A percentile compares a stretch with the other conserved stretches of the same genome.
phyloP scores from a whole-genome alignment of 2,797 vertebrate genomes.

The Lepilemur ruficaudatus region DNA sequence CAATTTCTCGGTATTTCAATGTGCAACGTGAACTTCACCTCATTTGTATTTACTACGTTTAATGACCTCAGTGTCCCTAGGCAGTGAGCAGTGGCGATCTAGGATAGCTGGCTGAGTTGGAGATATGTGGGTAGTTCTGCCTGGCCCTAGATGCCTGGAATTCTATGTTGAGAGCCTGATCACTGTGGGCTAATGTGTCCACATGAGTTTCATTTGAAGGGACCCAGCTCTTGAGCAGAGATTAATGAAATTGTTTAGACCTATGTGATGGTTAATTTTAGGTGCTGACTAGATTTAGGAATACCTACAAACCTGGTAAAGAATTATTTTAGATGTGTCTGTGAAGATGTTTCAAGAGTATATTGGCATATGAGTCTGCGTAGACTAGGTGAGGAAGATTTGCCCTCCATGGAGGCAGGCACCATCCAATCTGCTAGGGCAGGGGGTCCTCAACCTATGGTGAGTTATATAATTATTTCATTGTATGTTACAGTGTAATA shows the following conservation, averaged over 20 bases:
- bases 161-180: background rate
- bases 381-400: background rate
- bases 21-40: constrained; percentile 47
- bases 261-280: background rate
- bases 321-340: background rate
- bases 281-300: background rate
- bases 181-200: background rate
- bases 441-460: no score
- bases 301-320: background rate
- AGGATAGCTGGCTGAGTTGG: background rate
- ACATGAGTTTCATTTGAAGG: background rate
- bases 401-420: background rate
- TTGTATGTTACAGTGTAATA: no score
- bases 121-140: background rate
- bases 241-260: background rate
- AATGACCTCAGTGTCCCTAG: constrained; percentile 35
- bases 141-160: background rate
- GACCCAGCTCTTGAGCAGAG: background rate
- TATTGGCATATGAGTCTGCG: background rate
- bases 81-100: background rate
- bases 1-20: constrained; percentile 60
- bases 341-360: background rate
- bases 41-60: constrained; percentile 64
- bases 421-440: background rate
- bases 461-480: no score